These are phyloP conservation scores for Epirrhoe alternata DNA, from an alignment of 2,888 invertebrate species.

Conservation along the genomic window DNA sequence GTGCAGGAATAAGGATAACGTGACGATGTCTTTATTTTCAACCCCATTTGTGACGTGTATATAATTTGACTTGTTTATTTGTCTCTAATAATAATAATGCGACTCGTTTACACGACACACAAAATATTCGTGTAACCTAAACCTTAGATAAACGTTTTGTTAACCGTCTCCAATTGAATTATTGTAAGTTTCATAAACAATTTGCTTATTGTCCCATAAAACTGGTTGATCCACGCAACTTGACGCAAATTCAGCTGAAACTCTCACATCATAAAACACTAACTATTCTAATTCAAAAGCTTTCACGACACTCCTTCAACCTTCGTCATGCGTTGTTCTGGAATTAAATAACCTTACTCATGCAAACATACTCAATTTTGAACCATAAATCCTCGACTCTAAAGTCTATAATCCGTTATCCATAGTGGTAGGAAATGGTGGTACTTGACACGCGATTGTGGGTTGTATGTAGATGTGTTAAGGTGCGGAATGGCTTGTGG, in stretches of 20 bases:
- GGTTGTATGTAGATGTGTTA: conserved; percentile 6
- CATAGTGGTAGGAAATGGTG: neutral
- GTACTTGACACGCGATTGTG: neutral
- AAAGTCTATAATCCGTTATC: neutral
- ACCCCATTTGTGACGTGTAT: neutral
- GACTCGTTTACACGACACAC: no score
- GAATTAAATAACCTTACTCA: conserved; percentile 33
- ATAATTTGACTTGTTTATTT: no score
- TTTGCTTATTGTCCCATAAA: conserved; percentile 6
- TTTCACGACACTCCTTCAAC: conserved; percentile 38
- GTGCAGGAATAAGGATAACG: neutral
- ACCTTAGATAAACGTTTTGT: neutral
- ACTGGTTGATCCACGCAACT: conserved; percentile 8
- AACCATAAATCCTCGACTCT: neutral
- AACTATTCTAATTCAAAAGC: conserved; percentile 42
- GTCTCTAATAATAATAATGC: no score
- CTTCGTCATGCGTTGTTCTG: conserved; percentile 39
- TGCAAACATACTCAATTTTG: neutral
- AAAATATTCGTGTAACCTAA: no score
- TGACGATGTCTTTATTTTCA: neutral
- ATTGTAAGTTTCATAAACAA: neutral
- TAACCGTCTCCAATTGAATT: neutral
- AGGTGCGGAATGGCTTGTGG: conserved; percentile 8
- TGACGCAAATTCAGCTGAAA: conserved; percentile 15
- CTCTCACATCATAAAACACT: conserved; percentile 32